Conservation (phyloP, 30 jellyfish, hydroid and myxozoan species). For the Pelagia noctiluca region DNA sequence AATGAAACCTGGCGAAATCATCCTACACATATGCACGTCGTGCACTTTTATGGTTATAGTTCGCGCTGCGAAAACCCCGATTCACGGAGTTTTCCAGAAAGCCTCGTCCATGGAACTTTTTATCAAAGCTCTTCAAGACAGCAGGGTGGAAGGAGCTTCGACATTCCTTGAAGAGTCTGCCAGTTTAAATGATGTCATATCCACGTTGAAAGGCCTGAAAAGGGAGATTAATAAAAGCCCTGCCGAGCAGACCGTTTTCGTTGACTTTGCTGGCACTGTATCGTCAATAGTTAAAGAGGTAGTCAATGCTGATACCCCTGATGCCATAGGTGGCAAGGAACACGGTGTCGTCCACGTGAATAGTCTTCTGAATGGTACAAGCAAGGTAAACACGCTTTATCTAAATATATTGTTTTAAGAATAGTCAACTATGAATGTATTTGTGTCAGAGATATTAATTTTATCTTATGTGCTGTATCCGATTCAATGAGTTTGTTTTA, state of each 20-base stretch:
- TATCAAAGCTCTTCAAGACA: not conserved
- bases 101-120: not conserved
- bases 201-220: not conserved
- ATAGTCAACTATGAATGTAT: too few species aligned
- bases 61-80: too few species aligned
- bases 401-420: too few species aligned
- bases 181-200: not conserved
- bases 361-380: not conserved
- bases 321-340: not conserved
- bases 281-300: constrained; percentile 15
- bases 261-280: not conserved
- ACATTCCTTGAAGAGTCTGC: not conserved
- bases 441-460: too few species aligned
- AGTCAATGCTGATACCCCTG: not conserved
- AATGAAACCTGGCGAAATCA: too few species aligned
- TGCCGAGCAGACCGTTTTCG: constrained; percentile 4
- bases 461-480: too few species aligned
- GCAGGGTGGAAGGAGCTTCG: not conserved
- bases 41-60: too few species aligned
- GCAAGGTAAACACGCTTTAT: too few species aligned
- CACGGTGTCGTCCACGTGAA: not conserved
- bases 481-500: too few species aligned
- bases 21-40: too few species aligned
- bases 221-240: not conserved
- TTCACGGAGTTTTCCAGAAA: constrained; percentile 23